Evolutionary conservation across 2,113 vertebrate species (phyloP).

Genomic region (Illadopsis cleaveri): DNA sequence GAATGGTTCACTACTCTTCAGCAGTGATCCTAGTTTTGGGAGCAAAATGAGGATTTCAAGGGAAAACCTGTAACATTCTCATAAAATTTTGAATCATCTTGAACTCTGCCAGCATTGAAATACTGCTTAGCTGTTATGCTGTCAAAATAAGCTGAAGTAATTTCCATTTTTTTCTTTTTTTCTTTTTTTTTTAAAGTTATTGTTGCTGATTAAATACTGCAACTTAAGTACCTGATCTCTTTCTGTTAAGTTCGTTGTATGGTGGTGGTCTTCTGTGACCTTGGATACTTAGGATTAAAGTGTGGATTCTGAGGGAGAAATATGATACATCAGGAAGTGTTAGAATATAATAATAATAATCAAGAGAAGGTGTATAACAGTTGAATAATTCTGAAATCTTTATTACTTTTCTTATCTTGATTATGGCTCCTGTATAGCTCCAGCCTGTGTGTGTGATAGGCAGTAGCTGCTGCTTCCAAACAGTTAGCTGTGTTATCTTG

Average conservation of each 20-base stretch:
- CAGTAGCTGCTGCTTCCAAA: slow-evolving; percentile 24
- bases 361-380: background rate
- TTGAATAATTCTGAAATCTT: slow-evolving; percentile 42
- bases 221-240: background rate
- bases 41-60: background rate
- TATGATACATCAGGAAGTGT: slow-evolving; percentile 8
- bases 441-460: background rate
- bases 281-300: background rate
- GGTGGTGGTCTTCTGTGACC: background rate
- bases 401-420: slow-evolving; percentile 37
- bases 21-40: background rate
- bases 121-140: background rate
- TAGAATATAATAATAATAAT: background rate
- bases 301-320: background rate
- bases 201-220: background rate
- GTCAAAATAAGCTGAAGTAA: background rate
- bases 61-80: background rate
- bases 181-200: background rate
- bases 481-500: background rate
- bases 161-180: background rate
- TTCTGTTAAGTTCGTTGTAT: background rate
- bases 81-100: background rate
- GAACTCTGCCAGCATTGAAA: background rate
- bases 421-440: background rate
- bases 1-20: background rate